Evolutionary conservation across 2,797 vertebrate genomes (phyloP).

Genomic region (Anabacerthia variegaticeps): DNA sequence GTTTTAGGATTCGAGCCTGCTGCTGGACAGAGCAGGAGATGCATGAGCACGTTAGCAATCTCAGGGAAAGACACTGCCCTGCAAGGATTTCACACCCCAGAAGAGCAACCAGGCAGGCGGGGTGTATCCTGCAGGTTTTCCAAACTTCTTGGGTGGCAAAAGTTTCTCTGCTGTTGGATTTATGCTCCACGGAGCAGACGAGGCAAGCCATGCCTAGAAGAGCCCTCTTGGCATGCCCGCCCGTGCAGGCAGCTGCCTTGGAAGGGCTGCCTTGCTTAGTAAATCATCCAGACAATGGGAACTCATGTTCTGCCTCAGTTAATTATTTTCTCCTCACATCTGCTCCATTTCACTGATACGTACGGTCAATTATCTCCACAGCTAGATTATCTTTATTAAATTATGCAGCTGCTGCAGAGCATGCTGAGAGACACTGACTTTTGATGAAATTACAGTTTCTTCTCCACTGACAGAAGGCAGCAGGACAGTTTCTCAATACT

Average conservation of each 20-base stretch:
- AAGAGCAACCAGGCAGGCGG: neutral
- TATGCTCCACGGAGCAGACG: neutral
- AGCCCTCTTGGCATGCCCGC: neutral
- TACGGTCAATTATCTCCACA: neutral
- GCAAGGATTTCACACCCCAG: neutral
- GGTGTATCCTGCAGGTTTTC: neutral
- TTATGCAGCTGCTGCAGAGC: neutral
- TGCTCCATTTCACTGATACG: neutral
- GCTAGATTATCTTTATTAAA: conserved; percentile 9
- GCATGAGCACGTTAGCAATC: rapidly evolving
- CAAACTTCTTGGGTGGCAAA: conserved; percentile 13
- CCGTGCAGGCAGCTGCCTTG: neutral
- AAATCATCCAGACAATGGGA: neutral
- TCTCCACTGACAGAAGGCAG: neutral
- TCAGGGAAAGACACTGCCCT: neutral
- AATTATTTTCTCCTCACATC: conserved; percentile 22
- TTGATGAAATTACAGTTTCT: neutral
- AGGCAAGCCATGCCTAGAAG: neutral
- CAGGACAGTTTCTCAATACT: neutral
- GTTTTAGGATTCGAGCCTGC: neutral
- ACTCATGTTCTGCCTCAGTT: neutral
- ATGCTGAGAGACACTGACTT: neutral
- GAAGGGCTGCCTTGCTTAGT: neutral
- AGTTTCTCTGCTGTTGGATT: neutral
- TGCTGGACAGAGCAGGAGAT: neutral